phyloP scores from a whole-genome alignment of 1,140 invertebrate species.

The Megathymus violae region DNA sequence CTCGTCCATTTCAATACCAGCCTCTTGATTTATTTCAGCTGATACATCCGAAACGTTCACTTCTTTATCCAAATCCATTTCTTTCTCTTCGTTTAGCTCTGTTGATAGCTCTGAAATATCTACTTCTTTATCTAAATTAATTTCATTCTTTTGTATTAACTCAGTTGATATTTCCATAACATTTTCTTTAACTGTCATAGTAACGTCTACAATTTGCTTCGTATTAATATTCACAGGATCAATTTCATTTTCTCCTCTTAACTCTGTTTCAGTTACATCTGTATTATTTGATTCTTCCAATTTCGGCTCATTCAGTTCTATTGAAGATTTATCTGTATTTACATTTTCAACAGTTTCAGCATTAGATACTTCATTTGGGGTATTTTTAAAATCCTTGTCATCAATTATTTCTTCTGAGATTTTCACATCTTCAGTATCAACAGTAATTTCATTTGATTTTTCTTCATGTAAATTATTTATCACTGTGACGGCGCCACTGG shows the following conservation, averaged over 20 bases:
- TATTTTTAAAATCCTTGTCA: slow-evolving; percentile 1
- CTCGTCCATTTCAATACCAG: neutral
- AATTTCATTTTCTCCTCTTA: slow-evolving; percentile 8
- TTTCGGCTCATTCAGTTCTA: neutral
- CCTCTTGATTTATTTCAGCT: neutral
- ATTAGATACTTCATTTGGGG: neutral
- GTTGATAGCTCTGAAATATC: neutral
- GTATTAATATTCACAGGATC: neutral
- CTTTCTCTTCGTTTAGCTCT: neutral
- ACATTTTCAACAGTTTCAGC: neutral
- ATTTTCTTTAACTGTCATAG: neutral
- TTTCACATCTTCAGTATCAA: slow-evolving; percentile 3
- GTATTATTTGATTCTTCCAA: slow-evolving; percentile 1
- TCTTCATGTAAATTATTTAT: slow-evolving; percentile 13
- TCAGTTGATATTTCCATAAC: neutral
- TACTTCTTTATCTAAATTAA: neutral
- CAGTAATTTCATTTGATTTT: neutral
- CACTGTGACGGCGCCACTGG: neutral
- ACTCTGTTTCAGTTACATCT: neutral
- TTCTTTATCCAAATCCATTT: neutral
- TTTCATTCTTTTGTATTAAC: neutral
- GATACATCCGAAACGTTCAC: neutral
- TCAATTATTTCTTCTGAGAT: neutral
- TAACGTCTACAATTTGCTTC: neutral
- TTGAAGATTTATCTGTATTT: neutral